Conservation (phyloP, 1,140 invertebrate genomes). For the Tetramorium parvispinum region DNA sequence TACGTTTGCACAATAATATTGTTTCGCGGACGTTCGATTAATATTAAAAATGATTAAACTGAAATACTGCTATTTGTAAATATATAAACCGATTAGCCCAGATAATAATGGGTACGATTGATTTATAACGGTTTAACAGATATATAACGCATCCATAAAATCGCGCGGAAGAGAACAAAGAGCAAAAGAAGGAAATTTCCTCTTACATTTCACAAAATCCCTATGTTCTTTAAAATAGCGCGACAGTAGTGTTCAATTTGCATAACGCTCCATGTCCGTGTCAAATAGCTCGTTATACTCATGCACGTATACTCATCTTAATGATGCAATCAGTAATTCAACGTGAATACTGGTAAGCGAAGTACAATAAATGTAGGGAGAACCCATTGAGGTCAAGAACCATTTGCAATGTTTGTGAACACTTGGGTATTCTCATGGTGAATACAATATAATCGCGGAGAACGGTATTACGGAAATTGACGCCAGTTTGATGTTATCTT, state of each 20-base stretch:
- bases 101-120: not conserved
- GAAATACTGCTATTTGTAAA: not conserved
- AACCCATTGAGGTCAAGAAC: conserved; percentile 47
- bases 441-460: not conserved
- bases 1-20: conserved; percentile 2
- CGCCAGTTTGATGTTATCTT: not conserved
- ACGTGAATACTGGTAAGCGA: conserved; percentile 4
- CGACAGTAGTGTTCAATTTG: conserved; percentile 1
- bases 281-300: not conserved
- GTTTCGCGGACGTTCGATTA: not conserved
- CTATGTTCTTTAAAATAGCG: not conserved
- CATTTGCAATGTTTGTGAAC: conserved; percentile 34
- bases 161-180: not conserved
- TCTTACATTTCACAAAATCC: not conserved
- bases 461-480: conserved; percentile 13
- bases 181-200: not conserved
- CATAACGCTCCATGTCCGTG: not conserved
- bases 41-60: conserved; percentile 11
- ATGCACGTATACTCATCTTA: conserved; percentile 22
- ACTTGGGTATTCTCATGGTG: not conserved
- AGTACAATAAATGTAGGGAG: conserved; percentile 1
- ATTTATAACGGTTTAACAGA: not conserved
- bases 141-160: not conserved
- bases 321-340: conserved; percentile 15
- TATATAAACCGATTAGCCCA: not conserved